These are phyloP conservation scores for Spilogale gracilis DNA, from an alignment of 2,113 vertebrate genomes.

Conservation along the genomic window DNA sequence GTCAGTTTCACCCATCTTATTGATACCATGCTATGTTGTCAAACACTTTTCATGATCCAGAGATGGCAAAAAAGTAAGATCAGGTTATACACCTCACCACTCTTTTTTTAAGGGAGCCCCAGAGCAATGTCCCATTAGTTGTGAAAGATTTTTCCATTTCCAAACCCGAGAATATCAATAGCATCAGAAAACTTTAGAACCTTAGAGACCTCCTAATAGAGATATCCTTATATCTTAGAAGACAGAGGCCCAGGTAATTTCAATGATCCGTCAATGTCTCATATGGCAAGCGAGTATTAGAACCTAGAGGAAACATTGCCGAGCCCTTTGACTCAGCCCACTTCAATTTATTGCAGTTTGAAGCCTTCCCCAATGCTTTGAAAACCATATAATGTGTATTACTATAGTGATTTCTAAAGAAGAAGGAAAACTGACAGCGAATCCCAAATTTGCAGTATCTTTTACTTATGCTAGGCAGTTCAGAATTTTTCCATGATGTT, in stretches of 20 bases:
- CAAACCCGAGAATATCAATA: background rate
- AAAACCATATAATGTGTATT: background rate
- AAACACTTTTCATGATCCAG: background rate
- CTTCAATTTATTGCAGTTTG: background rate
- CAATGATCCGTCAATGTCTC: background rate
- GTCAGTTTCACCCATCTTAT: no score
- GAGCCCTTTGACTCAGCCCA: background rate
- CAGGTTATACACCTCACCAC: background rate
- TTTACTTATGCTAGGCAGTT: background rate
- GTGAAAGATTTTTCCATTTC: background rate
- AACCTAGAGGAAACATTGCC: background rate
- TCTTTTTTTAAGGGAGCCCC: background rate
- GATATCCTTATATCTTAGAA: background rate
- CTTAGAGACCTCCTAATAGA: background rate
- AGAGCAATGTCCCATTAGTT: rapidly evolving
- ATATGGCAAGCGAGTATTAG: background rate
- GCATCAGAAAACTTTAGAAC: background rate
- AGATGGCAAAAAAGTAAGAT: background rate
- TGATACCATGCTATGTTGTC: rapidly evolving
- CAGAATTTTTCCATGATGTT: conserved; percentile 23
- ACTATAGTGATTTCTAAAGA: background rate
- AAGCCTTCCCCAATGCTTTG: background rate
- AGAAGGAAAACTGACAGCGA: background rate
- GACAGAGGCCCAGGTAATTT: background rate
- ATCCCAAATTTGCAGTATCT: background rate